Evolutionary conservation across 2,888 invertebrate genomes (phyloP).

Genomic region (Pyrocoelia pectoralis): DNA sequence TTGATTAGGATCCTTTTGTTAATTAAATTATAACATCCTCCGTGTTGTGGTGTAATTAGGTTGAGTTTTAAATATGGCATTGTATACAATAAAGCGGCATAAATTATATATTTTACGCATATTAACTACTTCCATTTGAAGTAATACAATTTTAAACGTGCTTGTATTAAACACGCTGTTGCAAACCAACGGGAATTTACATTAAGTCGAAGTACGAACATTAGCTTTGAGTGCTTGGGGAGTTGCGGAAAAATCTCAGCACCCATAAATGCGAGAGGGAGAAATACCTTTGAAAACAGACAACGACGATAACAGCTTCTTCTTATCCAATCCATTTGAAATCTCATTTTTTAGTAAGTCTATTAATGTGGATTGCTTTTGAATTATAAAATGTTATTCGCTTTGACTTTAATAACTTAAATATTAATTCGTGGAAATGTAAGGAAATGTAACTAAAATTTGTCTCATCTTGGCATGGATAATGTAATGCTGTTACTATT

Average conservation of each 20-base stretch:
- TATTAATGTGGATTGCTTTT: not conserved
- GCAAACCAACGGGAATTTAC: slow-evolving; percentile 29
- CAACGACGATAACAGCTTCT: slow-evolving; percentile 4
- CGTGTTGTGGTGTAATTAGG: not conserved
- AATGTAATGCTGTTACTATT: too few species aligned
- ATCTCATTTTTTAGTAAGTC: slow-evolving; percentile 6
- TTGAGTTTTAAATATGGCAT: not conserved
- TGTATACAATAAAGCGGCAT: not conserved
- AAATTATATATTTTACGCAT: slow-evolving; percentile 28
- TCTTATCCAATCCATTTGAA: slow-evolving; percentile 11
- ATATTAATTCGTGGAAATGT: too few species aligned
- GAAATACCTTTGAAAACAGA: slow-evolving; percentile 16
- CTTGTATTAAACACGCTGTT: slow-evolving; percentile 27
- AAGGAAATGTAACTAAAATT: too few species aligned
- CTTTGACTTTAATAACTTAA: too few species aligned
- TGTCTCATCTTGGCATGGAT: too few species aligned
- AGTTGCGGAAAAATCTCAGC: slow-evolving; percentile 25
- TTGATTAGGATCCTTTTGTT: too few species aligned
- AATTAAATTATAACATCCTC: not conserved
- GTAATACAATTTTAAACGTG: slow-evolving; percentile 30
- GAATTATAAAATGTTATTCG: not conserved
- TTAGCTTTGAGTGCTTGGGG: slow-evolving; percentile 28
- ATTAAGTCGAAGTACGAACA: slow-evolving; percentile 30
- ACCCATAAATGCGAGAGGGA: slow-evolving; percentile 18
- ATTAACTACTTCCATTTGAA: slow-evolving; percentile 28